Evolutionary conservation across 2,888 invertebrate species (phyloP), one percentile per base, ranked within the genome.

Genomic region (Tetragnatha montana): DNA sequence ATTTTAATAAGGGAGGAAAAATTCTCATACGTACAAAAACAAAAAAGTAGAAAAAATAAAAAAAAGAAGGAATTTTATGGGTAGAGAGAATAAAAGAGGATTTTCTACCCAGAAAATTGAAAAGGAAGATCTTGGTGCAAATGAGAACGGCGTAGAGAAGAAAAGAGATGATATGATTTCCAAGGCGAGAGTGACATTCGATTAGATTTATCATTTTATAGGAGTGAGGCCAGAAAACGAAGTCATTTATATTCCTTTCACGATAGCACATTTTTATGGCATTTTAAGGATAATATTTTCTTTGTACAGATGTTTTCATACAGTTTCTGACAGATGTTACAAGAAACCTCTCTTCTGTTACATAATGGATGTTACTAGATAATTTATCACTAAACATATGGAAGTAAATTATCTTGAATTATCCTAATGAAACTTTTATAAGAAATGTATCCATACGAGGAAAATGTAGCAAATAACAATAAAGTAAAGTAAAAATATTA

Each of bases 191-290:
- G 49, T 49, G 71, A 80, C 73, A 86, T 80, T 80, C 74, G 74
- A 80, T 86, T 86, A 74, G 73, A 86, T 86, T 86, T 80, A 80
- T 80, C 80, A 51, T 49, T 47, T 22, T 22, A 47, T 73, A 80
- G 74, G 21, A 80, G 80, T 80, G 60, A 71, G 73, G 74, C 79
- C 86, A 73, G 80, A 80, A 86, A 86, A 86, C 86, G 80, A 86
- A 80, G 74, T 74, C 74, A 80, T 86, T 74, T 86, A 86, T 86
- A 86, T 86, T 86, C 86, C 68, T 86, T 86, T 86, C 86, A 86
- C 35, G 35, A 35, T 35, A 35, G 4, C 35, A 35, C 35, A 35
- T 35, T 35, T 35, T 35, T 35, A 35, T 35, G 35, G 35, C 35
- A 35, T 35, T n/a, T 35, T 35, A 35, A 35, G 35, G 35, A 35